Percentiles rank a stretch among this genome's conserved stretches.
These are phyloP conservation scores for Pterocles burchelli DNA, from an alignment of 2,113 vertebrate genomes.

Conservation along the genomic window DNA sequence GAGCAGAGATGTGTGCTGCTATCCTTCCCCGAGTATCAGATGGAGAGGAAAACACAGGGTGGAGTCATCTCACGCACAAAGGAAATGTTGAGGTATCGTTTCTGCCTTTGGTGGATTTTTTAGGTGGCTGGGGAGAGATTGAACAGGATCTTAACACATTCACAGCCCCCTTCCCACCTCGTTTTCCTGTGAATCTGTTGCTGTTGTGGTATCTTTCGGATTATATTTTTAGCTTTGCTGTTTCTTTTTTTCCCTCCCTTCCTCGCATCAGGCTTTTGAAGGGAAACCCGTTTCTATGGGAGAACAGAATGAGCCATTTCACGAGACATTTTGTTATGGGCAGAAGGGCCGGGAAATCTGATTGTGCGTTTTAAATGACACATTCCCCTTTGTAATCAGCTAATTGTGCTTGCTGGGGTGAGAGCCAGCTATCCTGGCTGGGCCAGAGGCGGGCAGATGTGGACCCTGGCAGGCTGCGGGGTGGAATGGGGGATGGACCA, in stretches of 20 bases:
- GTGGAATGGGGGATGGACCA: fast-evolving
- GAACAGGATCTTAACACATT: constrained; percentile 52
- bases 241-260: neutral
- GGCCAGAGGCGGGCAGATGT: neutral
- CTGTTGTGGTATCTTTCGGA: constrained; percentile 20
- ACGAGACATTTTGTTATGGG: constrained; percentile 15
- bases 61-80: constrained; percentile 61
- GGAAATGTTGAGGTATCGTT: constrained; percentile 33
- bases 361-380: constrained; percentile 29
- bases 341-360: constrained; percentile 20
- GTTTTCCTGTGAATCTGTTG: constrained; percentile 41
- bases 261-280: neutral
- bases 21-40: constrained; percentile 30
- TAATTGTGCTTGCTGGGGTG: neutral
- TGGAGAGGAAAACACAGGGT: constrained; percentile 63
- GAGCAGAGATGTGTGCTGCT: neutral
- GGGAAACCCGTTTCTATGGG: constrained; percentile 18
- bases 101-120: constrained; percentile 1
- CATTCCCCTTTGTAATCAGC: constrained; percentile 25
- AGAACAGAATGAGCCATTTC: constrained; percentile 21
- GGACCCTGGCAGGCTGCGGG: neutral
- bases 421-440: neutral
- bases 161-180: constrained; percentile 39
- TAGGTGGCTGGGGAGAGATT: constrained; percentile 37
- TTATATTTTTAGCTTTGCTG: constrained; percentile 64